Conservation (phyloP, 2,113 vertebrate genomes). For the Philantomba maxwellii region DNA sequence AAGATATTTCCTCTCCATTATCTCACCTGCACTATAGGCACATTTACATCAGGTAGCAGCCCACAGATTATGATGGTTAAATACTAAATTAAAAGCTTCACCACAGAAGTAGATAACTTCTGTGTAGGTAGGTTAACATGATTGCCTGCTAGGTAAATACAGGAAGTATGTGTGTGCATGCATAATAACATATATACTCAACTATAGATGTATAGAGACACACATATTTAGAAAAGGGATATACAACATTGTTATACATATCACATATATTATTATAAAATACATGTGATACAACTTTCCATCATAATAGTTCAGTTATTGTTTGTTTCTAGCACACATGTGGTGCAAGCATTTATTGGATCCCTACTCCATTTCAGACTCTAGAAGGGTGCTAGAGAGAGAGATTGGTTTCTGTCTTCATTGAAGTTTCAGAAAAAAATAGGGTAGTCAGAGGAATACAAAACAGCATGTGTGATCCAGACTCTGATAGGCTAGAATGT, state of each 20-base stretch:
- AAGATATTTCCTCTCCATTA: neutral
- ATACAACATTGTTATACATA: neutral
- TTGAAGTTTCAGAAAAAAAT: neutral
- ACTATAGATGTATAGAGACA: neutral
- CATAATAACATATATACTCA: neutral
- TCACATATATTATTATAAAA: neutral
- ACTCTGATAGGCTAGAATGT: neutral
- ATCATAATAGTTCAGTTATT: neutral
- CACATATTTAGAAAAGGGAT: neutral
- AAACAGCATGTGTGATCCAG: neutral
- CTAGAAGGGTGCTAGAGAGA: neutral
- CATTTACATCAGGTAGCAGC: neutral
- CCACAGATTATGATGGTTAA: neutral
- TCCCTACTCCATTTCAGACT: neutral
- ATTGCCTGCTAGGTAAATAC: neutral
- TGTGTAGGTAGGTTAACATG: neutral
- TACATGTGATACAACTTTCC: neutral
- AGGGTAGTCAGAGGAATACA: neutral
- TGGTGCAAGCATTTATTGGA: neutral
- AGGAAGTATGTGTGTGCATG: neutral
- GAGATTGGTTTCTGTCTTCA: neutral
- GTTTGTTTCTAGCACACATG: neutral
- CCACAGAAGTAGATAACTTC: neutral
- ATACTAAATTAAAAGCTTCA: neutral
- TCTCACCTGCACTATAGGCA: neutral